Evolutionary conservation across 2,888 invertebrate genomes (phyloP), one percentile per base, ranked within the genome.

Genomic region (Leptopterna dolabrata): DNA sequence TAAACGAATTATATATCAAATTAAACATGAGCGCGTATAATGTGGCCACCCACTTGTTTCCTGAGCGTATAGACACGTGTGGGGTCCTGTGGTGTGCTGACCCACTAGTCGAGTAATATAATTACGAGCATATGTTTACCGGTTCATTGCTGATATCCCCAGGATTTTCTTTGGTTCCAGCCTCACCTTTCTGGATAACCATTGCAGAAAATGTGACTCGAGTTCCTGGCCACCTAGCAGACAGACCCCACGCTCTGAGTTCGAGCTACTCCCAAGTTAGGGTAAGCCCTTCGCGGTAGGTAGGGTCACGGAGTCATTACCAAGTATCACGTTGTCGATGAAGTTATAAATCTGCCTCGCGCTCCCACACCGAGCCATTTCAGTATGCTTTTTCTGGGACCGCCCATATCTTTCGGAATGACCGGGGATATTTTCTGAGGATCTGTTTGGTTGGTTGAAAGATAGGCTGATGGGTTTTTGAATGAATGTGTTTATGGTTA

Each of bases 251-350:
- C 76, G 76, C 29, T 76, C 29, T 41, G 14, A 9, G 71, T 76
- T 45, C 78, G 41, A 19, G 73, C 45, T 45, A n/a, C 45, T 27
- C 78, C 78, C 78, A 78, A 78, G 78, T 78, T 78, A 78, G 78
- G 78, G 81, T 55, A 14, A 16, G 30, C 76, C 85, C 85, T 85
- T 45, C 85, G 85, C 45, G 43, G 85, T 85, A 51, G 83, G 83
- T 83, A 14, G 85, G 85, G 76, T 73, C 85, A 73, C 85, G 85
- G 73, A 85, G 85, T 73, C 85, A 85, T 85, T 85, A 85, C 45
- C 73, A 73, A 76, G 85, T 85, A 85, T 85, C 85, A 85, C 85
- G 85, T 85, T 85, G 85, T 85, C 85, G 85, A 85, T 85, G 73
- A 85, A 85, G 85, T 85, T 85, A 85, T 85, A 85, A 85, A 85